Evolutionary conservation across 53 echinoderm and acorn worm species (phyloP), one percentile per base, ranked within the genome.

Genomic region (Echinometra lucunter): DNA sequence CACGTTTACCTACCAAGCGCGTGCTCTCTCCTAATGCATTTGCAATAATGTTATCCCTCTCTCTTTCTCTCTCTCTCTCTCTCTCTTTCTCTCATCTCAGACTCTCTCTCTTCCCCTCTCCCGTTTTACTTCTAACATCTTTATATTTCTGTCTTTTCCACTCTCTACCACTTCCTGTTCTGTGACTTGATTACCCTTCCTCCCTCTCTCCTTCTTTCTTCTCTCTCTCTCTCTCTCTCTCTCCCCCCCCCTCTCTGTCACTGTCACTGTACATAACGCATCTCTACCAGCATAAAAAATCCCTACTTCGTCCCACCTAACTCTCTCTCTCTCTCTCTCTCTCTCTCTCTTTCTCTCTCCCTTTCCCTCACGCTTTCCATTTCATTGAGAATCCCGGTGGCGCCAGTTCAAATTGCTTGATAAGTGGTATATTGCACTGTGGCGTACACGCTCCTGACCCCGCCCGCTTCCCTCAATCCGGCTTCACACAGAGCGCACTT

Each of bases 361-460:
- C 91, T 45, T 17, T 38, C 63, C 69, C 44, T 42, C 69, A 37
- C 67, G 40, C 70, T 63, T 69, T 49, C 91, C 9, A 67, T 91
- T 91, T 69, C 91, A 74, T 47, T 92, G 75, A 56, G 75, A 74
- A 92, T 92, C 57, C 56, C 27, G 6, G 34, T 92, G 92, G 92
- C 92, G 92, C 92, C 92, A 92, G 74, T 53, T 78, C 34, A 92
- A 92, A 92, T 92, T 92, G 92, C 53, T 78, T 55, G 55, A 57
- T 92, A 78, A 74, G 92, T 74, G 92, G 92, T 75, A 92, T 92
- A 92, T 92, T 92, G 92, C 92, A 92, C 74, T 34, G 89, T 49
- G 89, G 60, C 60, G 40, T 89, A 89, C 60, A 57, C 58, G 40
- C 34, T 58, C 30, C 40, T 89, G 89, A 89, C 89, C 90, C 90